These are phyloP conservation scores for Pseudomyrmex sp. DNA, from an alignment of 1,140 invertebrate genomes.

Conservation along the genomic window DNA sequence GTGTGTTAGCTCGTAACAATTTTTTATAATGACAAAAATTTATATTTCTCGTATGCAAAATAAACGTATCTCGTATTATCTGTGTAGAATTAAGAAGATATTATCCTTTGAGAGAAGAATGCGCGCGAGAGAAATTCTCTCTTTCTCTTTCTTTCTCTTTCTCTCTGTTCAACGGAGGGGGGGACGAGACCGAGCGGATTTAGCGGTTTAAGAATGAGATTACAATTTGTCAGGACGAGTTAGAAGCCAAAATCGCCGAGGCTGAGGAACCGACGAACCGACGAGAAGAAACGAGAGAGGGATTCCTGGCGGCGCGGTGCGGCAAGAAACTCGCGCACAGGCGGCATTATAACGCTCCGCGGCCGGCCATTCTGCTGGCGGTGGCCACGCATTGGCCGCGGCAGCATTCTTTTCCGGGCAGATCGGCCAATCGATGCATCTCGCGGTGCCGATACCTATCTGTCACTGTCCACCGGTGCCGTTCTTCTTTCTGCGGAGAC, in stretches of 20 bases:
- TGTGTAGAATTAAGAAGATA: constrained; percentile 8
- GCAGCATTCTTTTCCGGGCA: constrained; percentile 84
- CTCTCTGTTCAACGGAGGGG: no score
- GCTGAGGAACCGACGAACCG: constrained; percentile 12
- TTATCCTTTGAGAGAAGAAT: neutral
- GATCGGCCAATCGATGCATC: constrained; percentile 85
- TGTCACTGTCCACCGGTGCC: constrained; percentile 82
- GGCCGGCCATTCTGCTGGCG: constrained; percentile 83
- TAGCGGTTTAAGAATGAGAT: constrained; percentile 77
- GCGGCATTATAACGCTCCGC: constrained; percentile 66
- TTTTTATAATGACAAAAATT: neutral
- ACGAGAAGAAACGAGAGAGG: constrained; percentile 26
- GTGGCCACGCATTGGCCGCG: constrained; percentile 82
- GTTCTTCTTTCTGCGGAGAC: constrained; percentile 66
- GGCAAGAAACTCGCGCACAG: constrained; percentile 69
- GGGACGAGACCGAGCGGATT: constrained; percentile 31
- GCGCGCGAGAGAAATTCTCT: neutral
- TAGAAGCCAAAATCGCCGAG: constrained; percentile 71
- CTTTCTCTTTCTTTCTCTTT: no score
- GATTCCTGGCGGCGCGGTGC: constrained; percentile 4
- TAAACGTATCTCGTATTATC: neutral
- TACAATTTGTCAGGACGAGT: constrained; percentile 79
- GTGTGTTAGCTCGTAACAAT: neutral
- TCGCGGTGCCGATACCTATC: constrained; percentile 84
- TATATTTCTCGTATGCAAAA: neutral